Conservation (phyloP, 2,888 invertebrate genomes). For the Standfussiana lucernea region DNA sequence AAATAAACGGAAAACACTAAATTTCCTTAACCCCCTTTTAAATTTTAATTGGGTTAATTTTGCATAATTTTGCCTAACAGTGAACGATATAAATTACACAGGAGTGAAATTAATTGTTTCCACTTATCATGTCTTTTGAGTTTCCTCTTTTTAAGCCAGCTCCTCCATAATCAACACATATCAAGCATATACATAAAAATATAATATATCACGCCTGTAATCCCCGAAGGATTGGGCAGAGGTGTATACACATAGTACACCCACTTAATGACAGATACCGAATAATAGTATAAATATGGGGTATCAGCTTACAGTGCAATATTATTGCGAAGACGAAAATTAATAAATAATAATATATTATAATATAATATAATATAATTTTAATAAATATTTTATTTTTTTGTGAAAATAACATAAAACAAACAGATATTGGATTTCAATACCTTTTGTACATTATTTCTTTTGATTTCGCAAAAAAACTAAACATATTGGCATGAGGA, state of each 20-base stretch:
- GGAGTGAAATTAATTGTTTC: slow-evolving; percentile 39
- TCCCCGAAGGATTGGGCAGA: background rate
- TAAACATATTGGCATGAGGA: background rate
- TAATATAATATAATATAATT: too few relatives aligned
- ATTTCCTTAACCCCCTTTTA: background rate
- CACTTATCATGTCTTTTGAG: slow-evolving; percentile 11
- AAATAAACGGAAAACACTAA: background rate
- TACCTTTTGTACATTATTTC: background rate
- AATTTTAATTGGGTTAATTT: slow-evolving; percentile 18
- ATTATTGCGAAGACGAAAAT: background rate
- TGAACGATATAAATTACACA: slow-evolving; percentile 21
- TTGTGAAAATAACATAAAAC: background rate
- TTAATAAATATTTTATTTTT: too few relatives aligned
- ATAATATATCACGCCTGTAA: background rate
- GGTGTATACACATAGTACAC: background rate
- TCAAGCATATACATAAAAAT: background rate
- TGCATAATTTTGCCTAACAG: slow-evolving; percentile 10
- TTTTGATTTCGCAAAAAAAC: background rate
- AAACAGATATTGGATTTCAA: background rate
- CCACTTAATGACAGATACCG: background rate
- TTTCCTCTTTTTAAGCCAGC: slow-evolving; percentile 9
- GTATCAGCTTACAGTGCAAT: background rate
- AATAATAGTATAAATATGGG: background rate
- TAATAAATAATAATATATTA: too few relatives aligned
- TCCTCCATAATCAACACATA: slow-evolving; percentile 11